phyloP scores from a whole-genome alignment of 2,888 invertebrate species.

The Hesperia comma region DNA sequence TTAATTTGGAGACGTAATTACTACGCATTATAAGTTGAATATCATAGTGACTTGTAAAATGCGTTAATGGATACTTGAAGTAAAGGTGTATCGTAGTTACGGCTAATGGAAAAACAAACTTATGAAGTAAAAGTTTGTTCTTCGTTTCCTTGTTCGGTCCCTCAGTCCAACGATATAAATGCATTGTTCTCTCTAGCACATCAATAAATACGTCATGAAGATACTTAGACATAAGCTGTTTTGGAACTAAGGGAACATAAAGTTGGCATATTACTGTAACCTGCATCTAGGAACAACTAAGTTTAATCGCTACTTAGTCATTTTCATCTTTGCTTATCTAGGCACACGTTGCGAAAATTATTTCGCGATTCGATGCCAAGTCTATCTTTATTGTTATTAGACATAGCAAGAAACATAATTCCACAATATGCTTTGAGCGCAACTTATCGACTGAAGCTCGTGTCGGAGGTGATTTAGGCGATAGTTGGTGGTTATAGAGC shows the following conservation, averaged over 20 bases:
- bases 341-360: slow-evolving; percentile 49
- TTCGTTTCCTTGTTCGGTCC: no score
- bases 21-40: no score
- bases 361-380: slow-evolving; percentile 44
- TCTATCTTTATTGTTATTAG: slow-evolving; percentile 50
- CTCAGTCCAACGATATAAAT: no score
- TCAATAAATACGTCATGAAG: no score
- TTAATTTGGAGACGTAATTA: no score
- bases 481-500: slow-evolving; percentile 36
- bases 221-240: not conserved
- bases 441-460: slow-evolving; percentile 43
- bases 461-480: slow-evolving; percentile 40
- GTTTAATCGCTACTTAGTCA: slow-evolving; percentile 24
- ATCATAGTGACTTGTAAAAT: no score
- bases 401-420: slow-evolving; percentile 47
- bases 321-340: slow-evolving; percentile 20
- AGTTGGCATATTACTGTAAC: not conserved
- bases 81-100: no score
- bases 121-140: no score
- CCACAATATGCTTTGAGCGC: slow-evolving; percentile 43
- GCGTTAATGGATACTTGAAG: no score
- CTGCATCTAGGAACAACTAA: slow-evolving; percentile 7
- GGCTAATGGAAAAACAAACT: no score
- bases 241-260: not conserved
- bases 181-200: no score